Evolutionary conservation across 2,797 vertebrate genomes (phyloP).

Genomic region (Thaleichthys pacificus): DNA sequence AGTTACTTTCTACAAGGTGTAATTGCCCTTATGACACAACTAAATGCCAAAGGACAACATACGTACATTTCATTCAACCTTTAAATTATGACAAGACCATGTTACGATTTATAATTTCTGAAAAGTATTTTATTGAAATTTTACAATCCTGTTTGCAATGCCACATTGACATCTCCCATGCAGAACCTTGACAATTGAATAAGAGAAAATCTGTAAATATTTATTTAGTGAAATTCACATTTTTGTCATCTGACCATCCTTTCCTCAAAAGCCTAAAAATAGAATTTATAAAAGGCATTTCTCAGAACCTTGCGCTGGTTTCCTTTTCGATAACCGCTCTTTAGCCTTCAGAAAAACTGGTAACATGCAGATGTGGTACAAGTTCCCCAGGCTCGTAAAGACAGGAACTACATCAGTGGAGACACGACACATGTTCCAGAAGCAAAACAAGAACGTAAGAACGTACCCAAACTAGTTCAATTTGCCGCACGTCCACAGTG

Average conservation of each 20-base stretch:
- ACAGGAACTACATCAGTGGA: slow-evolving; percentile 47
- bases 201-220: slow-evolving; percentile 69
- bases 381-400: slow-evolving; percentile 32
- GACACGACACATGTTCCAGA: slow-evolving; percentile 30
- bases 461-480: slow-evolving; percentile 23
- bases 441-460: slow-evolving; percentile 10
- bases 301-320: slow-evolving; percentile 45
- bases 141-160: slow-evolving; percentile 78
- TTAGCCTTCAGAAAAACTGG: slow-evolving; percentile 20
- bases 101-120: slow-evolving; percentile 62
- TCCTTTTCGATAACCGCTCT: slow-evolving; percentile 29
- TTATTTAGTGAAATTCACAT: slow-evolving; percentile 69
- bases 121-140: slow-evolving; percentile 86
- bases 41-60: too few species aligned
- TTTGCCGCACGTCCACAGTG: slow-evolving; percentile 46
- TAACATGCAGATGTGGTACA: not conserved
- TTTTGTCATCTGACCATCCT: slow-evolving; percentile 64
- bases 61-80: too few species aligned
- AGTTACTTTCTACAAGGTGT: too few species aligned
- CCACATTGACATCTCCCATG: slow-evolving; percentile 73
- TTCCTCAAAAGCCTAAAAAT: slow-evolving; percentile 70
- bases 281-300: slow-evolving; percentile 73
- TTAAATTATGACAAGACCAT: slow-evolving; percentile 19
- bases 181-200: slow-evolving; percentile 65
- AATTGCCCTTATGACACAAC: too few species aligned